phyloP scores from a whole-genome alignment of 1,140 invertebrate genomes.

The Spodoptera frugiperda region DNA sequence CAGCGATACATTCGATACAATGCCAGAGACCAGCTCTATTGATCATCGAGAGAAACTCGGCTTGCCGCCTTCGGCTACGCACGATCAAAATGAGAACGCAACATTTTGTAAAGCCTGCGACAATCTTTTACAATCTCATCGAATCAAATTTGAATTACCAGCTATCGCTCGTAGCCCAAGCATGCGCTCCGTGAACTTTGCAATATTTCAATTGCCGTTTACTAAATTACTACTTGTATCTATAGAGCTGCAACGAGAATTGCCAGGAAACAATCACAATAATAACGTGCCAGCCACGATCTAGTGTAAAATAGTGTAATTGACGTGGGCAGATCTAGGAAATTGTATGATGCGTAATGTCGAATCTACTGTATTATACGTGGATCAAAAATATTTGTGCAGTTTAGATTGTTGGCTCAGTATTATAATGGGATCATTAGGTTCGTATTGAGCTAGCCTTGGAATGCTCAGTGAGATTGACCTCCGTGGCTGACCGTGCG shows the following conservation, averaged over 20 bases:
- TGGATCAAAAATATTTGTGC: conserved; percentile 42
- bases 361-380: conserved; percentile 9
- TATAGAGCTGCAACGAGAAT: conserved; percentile 36
- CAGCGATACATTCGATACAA: conserved; percentile 38
- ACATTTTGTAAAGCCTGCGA: conserved; percentile 20
- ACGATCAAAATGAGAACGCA: conserved; percentile 43
- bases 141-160: conserved; percentile 16
- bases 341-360: conserved; percentile 37
- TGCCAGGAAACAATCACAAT: conserved; percentile 51
- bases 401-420: conserved; percentile 47
- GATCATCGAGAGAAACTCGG: conserved; percentile 43
- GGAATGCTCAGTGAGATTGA: conserved; percentile 35
- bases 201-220: conserved; percentile 23
- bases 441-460: conserved; percentile 45
- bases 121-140: conserved; percentile 19
- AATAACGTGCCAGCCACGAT: conserved; percentile 39
- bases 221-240: conserved; percentile 32
- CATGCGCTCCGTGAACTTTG: conserved; percentile 9
- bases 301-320: conserved; percentile 52
- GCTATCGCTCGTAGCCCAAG: background rate
- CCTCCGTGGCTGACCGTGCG: conserved; percentile 26
- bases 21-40: conserved; percentile 36
- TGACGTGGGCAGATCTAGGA: conserved; percentile 48
- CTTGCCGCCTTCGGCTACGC: conserved; percentile 36
- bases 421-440: conserved; percentile 29